phyloP scores from a whole-genome alignment of 2,113 vertebrate genomes.

The Micronycteris hirsuta region DNA sequence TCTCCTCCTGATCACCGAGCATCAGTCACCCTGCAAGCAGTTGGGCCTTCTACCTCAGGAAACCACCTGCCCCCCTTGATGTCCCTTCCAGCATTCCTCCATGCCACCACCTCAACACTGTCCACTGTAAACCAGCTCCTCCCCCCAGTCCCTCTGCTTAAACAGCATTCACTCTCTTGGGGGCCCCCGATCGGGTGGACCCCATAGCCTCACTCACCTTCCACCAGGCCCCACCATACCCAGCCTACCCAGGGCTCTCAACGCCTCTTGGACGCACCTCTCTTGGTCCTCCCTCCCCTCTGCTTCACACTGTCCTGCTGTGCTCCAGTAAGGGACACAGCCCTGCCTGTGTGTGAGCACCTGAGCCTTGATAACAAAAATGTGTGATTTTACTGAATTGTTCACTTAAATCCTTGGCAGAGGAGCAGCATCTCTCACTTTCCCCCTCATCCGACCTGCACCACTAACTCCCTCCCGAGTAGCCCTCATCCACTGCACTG shows the following conservation, averaged over 20 bases:
- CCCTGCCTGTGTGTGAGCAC: neutral
- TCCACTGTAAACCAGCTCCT: neutral
- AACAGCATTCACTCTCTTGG: neutral
- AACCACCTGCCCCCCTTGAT: neutral
- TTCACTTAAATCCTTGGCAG: neutral
- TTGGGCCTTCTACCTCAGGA: neutral
- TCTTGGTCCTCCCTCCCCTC: neutral
- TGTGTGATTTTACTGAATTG: fast-evolving
- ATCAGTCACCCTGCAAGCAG: neutral
- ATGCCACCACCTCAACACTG: neutral
- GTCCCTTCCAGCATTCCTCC: neutral
- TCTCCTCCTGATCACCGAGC: neutral
- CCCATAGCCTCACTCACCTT: neutral
- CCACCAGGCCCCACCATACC: neutral
- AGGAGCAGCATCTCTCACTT: neutral
- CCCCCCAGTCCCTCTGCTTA: neutral
- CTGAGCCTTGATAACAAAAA: neutral
- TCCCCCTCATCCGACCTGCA: neutral
- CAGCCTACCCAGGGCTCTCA: neutral
- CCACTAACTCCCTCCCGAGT: neutral
- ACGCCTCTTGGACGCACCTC: neutral
- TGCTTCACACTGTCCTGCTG: neutral
- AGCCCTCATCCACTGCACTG: neutral
- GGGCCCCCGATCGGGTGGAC: neutral
- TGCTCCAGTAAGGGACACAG: neutral